Evolutionary conservation across 2,888 invertebrate species (phyloP).

Genomic region (Hypena proboscidalis): DNA sequence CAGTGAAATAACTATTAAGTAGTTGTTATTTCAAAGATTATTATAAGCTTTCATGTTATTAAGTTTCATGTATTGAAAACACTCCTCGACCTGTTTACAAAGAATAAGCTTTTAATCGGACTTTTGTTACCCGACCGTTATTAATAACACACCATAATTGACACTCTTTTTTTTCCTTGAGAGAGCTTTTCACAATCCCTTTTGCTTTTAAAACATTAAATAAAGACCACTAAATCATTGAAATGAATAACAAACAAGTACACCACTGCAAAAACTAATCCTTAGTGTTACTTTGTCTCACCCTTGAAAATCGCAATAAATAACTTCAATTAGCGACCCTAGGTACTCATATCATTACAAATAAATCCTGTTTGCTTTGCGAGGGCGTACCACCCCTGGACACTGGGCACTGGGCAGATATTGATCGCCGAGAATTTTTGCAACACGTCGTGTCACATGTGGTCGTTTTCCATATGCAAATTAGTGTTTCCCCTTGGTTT

Average conservation of each 20-base stretch:
- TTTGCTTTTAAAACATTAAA: too few species aligned
- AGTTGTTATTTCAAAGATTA: not conserved
- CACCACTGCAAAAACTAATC: not conserved
- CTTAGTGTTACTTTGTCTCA: not conserved
- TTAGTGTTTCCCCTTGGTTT: slow-evolving; percentile 73
- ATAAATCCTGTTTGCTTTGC: slow-evolving; percentile 39
- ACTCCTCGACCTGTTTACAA: too few species aligned
- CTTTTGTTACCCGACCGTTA: too few species aligned
- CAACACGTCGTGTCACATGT: slow-evolving; percentile 63
- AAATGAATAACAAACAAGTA: too few species aligned
- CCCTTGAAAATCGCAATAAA: slow-evolving; percentile 27
- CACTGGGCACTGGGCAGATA: slow-evolving; percentile 39
- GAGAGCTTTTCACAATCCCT: too few species aligned
- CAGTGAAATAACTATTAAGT: not conserved
- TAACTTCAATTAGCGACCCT: slow-evolving; percentile 33
- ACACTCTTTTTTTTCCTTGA: too few species aligned
- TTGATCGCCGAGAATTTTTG: slow-evolving; percentile 48
- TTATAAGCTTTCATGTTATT: too few species aligned
- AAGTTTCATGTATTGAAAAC: too few species aligned
- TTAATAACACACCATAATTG: too few species aligned
- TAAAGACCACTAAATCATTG: too few species aligned
- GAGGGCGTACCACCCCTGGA: slow-evolving; percentile 37
- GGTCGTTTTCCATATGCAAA: slow-evolving; percentile 81
- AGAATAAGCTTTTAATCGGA: too few species aligned
- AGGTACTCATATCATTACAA: slow-evolving; percentile 38